Percentiles rank a stretch among this genome's conserved stretches.
These are phyloP conservation scores for Chlorospingus semifuscus DNA, from an alignment of 2,797 vertebrate species.

Conservation along the genomic window DNA sequence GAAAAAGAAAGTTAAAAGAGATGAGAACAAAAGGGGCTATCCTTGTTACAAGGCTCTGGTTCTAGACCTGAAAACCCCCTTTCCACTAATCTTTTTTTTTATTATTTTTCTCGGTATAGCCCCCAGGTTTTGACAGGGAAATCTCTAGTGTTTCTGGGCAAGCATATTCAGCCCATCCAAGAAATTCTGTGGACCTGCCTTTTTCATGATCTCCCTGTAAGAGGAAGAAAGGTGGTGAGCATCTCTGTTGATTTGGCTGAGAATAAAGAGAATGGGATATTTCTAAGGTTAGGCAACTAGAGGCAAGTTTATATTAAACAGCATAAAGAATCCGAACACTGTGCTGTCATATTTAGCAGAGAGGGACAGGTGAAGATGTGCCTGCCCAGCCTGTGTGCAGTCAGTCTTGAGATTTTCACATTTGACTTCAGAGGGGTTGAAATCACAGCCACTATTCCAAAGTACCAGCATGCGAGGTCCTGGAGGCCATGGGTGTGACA, in stretches of 20 bases:
- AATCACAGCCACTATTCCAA: neutral
- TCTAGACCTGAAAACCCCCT: slow-evolving; percentile 18
- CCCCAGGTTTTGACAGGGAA: neutral
- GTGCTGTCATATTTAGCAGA: neutral
- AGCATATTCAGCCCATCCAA: neutral
- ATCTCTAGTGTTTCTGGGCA: neutral
- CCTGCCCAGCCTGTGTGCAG: neutral
- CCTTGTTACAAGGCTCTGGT: slow-evolving; percentile 38
- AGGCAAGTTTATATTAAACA: neutral
- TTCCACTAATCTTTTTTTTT: slow-evolving; percentile 11
- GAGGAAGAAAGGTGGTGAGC: neutral
- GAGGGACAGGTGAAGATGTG: neutral
- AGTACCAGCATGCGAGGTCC: neutral
- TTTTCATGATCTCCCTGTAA: neutral
- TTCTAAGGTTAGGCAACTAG: neutral
- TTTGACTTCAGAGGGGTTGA: neutral
- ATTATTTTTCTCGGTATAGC: slow-evolving; percentile 3
- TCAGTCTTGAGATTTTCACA: neutral
- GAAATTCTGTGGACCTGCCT: neutral
- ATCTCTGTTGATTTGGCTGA: neutral
- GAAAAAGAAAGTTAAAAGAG: slow-evolving; percentile 63
- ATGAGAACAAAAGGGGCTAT: slow-evolving; percentile 42
- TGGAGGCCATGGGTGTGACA: neutral
- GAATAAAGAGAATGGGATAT: neutral
- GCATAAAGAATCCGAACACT: neutral